These are phyloP conservation scores for Nothocercus julius DNA, from an alignment of 2,113 vertebrate genomes.

Conservation along the genomic window DNA sequence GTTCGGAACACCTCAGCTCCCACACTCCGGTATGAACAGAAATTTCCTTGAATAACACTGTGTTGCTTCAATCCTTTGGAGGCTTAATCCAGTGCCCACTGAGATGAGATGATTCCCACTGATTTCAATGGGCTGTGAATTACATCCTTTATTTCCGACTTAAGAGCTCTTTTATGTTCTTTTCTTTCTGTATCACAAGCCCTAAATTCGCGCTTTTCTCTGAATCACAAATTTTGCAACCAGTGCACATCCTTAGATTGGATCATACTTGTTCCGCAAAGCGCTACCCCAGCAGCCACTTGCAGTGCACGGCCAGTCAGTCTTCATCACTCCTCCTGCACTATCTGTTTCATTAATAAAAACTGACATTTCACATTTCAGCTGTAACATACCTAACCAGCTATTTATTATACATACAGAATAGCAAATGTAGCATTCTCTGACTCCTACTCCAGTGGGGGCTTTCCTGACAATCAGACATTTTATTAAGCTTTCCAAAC, in stretches of 20 bases:
- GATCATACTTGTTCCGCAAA: slow-evolving; percentile 25
- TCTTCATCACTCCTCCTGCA: slow-evolving; percentile 8
- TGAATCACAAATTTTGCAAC: background rate
- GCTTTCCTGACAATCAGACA: slow-evolving; percentile 44
- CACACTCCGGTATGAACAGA: background rate
- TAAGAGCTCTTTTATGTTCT: slow-evolving; percentile 30
- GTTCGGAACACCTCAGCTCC: background rate
- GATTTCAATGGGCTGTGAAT: slow-evolving; percentile 45
- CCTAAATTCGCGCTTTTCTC: slow-evolving; percentile 2
- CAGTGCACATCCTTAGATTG: background rate
- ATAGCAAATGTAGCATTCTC: slow-evolving; percentile 26
- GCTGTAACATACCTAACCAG: slow-evolving; percentile 46
- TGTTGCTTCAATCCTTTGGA: slow-evolving; percentile 37
- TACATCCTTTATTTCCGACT: slow-evolving; percentile 12
- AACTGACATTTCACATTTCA: slow-evolving; percentile 64
- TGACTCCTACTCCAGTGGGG: slow-evolving; percentile 17
- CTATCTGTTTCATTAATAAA: slow-evolving; percentile 63
- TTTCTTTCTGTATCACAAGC: background rate
- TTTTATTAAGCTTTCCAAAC: slow-evolving; percentile 76
- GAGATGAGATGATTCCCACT: slow-evolving; percentile 49
- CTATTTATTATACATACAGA: slow-evolving; percentile 38
- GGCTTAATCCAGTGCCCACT: slow-evolving; percentile 47
- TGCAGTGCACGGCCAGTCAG: slow-evolving; percentile 1
- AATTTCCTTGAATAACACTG: slow-evolving; percentile 28
- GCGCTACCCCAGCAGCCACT: background rate